These are phyloP conservation scores for Fregata magnificens DNA, from an alignment of 2,113 vertebrate genomes.

Conservation along the genomic window DNA sequence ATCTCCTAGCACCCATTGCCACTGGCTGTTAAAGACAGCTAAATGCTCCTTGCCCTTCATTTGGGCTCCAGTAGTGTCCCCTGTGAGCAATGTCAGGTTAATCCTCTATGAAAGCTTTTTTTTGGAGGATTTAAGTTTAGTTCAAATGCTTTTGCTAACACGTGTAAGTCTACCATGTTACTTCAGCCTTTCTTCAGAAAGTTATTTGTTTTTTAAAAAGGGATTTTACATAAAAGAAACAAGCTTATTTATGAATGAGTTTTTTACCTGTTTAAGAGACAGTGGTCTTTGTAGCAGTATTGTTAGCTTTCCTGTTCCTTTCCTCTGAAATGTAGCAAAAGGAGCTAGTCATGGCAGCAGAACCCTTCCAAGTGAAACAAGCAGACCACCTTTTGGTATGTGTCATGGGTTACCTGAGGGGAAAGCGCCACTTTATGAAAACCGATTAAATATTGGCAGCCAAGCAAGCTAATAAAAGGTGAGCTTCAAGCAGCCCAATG, in stretches of 20 bases:
- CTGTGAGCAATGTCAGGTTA: background rate
- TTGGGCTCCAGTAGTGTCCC: background rate
- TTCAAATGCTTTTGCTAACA: background rate
- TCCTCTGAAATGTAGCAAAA: background rate
- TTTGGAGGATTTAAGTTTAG: background rate
- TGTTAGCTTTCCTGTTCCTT: background rate
- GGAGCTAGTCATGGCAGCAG: background rate
- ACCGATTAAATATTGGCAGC: background rate
- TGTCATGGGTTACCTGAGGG: background rate
- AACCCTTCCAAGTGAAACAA: background rate
- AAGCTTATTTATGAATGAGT: background rate
- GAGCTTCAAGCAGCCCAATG: background rate
- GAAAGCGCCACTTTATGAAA: background rate
- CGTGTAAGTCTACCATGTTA: background rate
- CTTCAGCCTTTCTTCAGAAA: background rate
- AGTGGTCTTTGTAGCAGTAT: background rate
- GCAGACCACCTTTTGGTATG: background rate
- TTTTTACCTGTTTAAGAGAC: background rate
- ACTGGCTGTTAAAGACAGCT: background rate
- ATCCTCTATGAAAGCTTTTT: background rate
- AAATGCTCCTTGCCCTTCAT: background rate
- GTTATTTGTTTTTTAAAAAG: background rate
- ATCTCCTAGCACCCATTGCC: background rate
- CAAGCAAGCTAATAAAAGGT: background rate
- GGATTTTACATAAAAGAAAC: background rate